These are phyloP conservation scores for Trichomycterus rosablanca DNA, from an alignment of 2,113 vertebrate species.

Conservation along the genomic window DNA sequence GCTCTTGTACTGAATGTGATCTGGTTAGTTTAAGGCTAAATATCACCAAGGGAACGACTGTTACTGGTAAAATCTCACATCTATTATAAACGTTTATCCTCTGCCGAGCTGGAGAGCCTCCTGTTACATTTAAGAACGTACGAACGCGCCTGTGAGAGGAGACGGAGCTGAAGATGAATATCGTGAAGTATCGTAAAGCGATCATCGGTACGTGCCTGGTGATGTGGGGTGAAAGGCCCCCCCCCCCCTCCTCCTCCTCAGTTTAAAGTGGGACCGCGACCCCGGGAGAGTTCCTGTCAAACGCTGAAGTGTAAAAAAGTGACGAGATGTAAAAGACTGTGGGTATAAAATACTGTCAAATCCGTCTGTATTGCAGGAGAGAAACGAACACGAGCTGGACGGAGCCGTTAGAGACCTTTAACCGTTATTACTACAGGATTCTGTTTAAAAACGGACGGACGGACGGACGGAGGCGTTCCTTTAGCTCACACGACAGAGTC, in stretches of 20 bases:
- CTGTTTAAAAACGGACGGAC: too few species aligned
- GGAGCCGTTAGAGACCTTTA: conserved; percentile 59
- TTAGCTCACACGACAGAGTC: background rate
- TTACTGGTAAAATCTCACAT: too few species aligned
- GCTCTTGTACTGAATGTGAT: too few species aligned
- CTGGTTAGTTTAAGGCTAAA: too few species aligned
- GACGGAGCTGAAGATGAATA: background rate
- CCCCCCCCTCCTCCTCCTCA: conserved; percentile 40
- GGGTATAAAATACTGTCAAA: conserved; percentile 67
- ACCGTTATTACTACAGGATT: conserved; percentile 57
- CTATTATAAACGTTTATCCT: too few species aligned
- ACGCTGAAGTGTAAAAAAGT: conserved; percentile 66
- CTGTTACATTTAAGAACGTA: background rate
- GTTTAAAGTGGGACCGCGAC: conserved; percentile 43
- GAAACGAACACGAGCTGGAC: conserved; percentile 66
- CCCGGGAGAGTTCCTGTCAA: conserved; percentile 10
- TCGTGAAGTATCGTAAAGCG: background rate
- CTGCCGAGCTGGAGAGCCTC: background rate
- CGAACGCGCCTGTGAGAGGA: too few species aligned
- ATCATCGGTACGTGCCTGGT: background rate
- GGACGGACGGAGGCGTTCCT: too few species aligned
- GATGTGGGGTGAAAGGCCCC: too few species aligned
- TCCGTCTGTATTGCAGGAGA: conserved; percentile 63
- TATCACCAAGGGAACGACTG: too few species aligned
- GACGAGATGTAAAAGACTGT: conserved; percentile 54